phyloP scores from a whole-genome alignment of 2,797 vertebrate genomes.

The Sebastes umbrosus region DNA sequence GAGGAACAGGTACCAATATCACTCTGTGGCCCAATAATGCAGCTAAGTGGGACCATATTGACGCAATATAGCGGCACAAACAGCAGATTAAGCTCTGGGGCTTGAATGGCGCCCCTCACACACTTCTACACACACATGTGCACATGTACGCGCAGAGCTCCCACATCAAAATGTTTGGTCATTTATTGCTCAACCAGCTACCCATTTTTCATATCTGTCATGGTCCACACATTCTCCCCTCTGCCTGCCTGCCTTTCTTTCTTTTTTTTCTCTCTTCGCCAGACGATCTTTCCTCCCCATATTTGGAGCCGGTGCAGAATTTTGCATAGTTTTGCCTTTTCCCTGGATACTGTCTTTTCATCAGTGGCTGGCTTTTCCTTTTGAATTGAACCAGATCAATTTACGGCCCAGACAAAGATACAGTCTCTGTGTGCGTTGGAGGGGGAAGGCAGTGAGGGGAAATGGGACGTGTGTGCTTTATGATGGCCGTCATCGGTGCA shows the following conservation, averaged over 20 bases:
- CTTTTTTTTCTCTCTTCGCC: constrained; percentile 27
- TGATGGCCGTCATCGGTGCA: constrained; percentile 55
- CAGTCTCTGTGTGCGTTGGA: constrained; percentile 57
- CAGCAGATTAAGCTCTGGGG: constrained; percentile 42
- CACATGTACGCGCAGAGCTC: constrained; percentile 33
- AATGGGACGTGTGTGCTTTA: constrained; percentile 55
- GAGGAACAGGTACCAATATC: constrained; percentile 68
- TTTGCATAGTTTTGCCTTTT: constrained; percentile 77
- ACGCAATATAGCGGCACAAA: constrained; percentile 59
- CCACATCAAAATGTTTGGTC: constrained; percentile 72
- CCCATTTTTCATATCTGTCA: constrained; percentile 81
- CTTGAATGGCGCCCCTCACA: constrained; percentile 20
- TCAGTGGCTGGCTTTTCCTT: constrained; percentile 67
- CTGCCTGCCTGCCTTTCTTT: neutral
- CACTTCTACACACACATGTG: neutral
- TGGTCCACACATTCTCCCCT: constrained; percentile 60
- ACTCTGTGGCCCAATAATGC: constrained; percentile 60
- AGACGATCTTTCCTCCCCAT: constrained; percentile 74
- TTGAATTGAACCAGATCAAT: constrained; percentile 76
- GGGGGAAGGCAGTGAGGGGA: constrained; percentile 38
- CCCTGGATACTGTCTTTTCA: constrained; percentile 80
- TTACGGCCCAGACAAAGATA: constrained; percentile 68
- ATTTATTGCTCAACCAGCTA: constrained; percentile 69
- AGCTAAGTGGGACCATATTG: constrained; percentile 76
- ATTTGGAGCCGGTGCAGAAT: constrained; percentile 72